Evolutionary conservation across 2,113 vertebrate species (phyloP), one percentile per base, ranked within the genome.

Genomic region (Theropithecus gelada): DNA sequence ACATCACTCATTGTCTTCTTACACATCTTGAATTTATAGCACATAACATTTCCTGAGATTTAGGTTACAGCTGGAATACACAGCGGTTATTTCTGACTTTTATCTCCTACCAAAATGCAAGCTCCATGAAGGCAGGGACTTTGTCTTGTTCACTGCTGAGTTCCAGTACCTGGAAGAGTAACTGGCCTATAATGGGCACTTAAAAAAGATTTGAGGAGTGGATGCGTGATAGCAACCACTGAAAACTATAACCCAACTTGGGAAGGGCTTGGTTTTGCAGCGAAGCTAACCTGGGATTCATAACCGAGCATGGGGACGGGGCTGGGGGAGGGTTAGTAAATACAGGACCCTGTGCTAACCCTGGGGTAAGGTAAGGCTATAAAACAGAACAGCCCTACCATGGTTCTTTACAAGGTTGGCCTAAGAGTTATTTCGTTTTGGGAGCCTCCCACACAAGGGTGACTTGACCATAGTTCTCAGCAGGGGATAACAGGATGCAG

Each of bases 271-370:
- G 40, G 12, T 48, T 70, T 85, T 38, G 7, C 43, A 48, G 20
- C 8, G 40, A 80, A 80, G 78, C 32, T 8, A 3, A 5, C 40
- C 35, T 11, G 0, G 25, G 78, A 22, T 35, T 1, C 8, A 16
- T 45, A 35, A 35, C 48, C 5, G 10, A 40, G 50, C 10, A 2
- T 38, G 3, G 16, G 5, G 0, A 1, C 2, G 18, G 48, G 14
- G 43, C 7, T 2, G 27, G 14, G 13, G 13, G 25, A 35, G 38
- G 12, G 3, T 61, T 40, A 22, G 27, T 11, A 13, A 79, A 52
- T 18, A 5, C 0, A 59, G 35, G 14, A 38, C 8, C 32, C 52
- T 12, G 20, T 10, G 61, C 35, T 17, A 2, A 27, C 55, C 6
- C 35, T 1, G 18, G 45, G 43, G 14, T 45, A 16, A 40, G 20